phyloP scores from a whole-genome alignment of 1,140 invertebrate species.

The Drosophila erecta region DNA sequence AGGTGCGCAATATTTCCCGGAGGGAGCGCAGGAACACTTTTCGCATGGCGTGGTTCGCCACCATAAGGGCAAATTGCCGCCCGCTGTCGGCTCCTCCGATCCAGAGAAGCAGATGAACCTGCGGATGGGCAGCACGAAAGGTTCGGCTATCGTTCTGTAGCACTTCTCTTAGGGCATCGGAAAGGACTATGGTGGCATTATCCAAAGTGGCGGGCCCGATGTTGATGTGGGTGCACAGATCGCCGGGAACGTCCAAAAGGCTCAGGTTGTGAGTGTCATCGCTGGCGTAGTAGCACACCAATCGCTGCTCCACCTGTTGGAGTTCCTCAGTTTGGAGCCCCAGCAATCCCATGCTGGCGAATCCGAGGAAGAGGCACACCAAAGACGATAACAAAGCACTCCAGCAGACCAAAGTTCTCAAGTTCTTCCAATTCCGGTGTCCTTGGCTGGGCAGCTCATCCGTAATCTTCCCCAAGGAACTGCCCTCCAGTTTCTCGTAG shows the following conservation, averaged over 20 bases:
- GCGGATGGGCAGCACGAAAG: slow-evolving; percentile 88
- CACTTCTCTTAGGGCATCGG: slow-evolving; percentile 84
- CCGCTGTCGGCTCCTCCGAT: slow-evolving; percentile 88
- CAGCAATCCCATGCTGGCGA: not conserved
- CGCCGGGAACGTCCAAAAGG: slow-evolving; percentile 87
- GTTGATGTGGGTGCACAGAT: slow-evolving; percentile 93
- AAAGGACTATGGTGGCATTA: slow-evolving; percentile 86
- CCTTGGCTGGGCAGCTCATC: not conserved
- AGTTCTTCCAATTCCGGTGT: not conserved
- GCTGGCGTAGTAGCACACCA: slow-evolving; percentile 88
- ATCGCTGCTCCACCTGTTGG: slow-evolving; percentile 20
- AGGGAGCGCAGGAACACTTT: slow-evolving; percentile 90
- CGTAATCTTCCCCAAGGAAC: no score
- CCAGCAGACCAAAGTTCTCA: slow-evolving; percentile 5
- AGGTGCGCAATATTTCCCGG: slow-evolving; percentile 87
- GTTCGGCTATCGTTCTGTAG: slow-evolving; percentile 86
- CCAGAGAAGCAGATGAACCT: slow-evolving; percentile 91
- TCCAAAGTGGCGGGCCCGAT: slow-evolving; percentile 89
- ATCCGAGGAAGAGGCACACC: not conserved
- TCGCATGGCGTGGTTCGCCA: slow-evolving; percentile 88
- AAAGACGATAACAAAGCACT: slow-evolving; percentile 1
- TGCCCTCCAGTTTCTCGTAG: slow-evolving; percentile 5
- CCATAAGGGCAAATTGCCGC: slow-evolving; percentile 89
- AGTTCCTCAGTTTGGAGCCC: not conserved
- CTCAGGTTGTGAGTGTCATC: slow-evolving; percentile 80